These are phyloP conservation scores for Sesia bembeciformis DNA, from an alignment of 2,888 invertebrate genomes.

Conservation along the genomic window DNA sequence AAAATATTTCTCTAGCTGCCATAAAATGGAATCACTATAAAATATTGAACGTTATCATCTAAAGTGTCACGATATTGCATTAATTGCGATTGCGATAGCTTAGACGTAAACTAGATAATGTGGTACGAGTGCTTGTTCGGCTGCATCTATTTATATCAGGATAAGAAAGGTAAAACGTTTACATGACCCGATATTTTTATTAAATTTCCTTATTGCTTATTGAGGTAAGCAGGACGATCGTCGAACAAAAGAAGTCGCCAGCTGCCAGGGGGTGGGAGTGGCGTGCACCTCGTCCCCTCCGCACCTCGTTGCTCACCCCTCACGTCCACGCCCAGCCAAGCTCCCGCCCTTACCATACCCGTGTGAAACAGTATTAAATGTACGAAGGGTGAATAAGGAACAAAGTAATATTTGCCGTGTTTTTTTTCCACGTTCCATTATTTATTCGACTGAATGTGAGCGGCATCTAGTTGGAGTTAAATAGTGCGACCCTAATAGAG, in stretches of 20 bases:
- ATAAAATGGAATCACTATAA: no score
- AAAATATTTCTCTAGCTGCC: no score
- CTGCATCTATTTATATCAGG: no score
- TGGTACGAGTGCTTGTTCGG: no score
- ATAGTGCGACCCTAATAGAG: constrained; percentile 45
- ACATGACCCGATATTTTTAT: constrained; percentile 16
- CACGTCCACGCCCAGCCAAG: constrained; percentile 48
- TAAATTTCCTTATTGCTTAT: constrained; percentile 40
- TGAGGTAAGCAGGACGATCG: constrained; percentile 36
- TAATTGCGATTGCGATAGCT: no score
- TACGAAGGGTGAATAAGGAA: constrained; percentile 45
- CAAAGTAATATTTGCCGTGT: constrained; percentile 53
- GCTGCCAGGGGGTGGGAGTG: constrained; percentile 49
- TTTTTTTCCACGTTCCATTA: constrained; percentile 52
- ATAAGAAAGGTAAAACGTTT: no score
- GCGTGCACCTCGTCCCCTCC: constrained; percentile 16
- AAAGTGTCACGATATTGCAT: no score
- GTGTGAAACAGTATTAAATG: constrained; percentile 53
- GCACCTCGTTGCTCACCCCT: constrained; percentile 10
- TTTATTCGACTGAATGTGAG: constrained; percentile 32
- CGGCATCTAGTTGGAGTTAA: constrained; percentile 44
- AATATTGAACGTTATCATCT: no score
- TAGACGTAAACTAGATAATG: no score
- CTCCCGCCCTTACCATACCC: constrained; percentile 40
- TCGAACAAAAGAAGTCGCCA: constrained; percentile 39